Evolutionary conservation across 2,113 vertebrate species (phyloP).

Genomic region (Leuciscus idus): DNA sequence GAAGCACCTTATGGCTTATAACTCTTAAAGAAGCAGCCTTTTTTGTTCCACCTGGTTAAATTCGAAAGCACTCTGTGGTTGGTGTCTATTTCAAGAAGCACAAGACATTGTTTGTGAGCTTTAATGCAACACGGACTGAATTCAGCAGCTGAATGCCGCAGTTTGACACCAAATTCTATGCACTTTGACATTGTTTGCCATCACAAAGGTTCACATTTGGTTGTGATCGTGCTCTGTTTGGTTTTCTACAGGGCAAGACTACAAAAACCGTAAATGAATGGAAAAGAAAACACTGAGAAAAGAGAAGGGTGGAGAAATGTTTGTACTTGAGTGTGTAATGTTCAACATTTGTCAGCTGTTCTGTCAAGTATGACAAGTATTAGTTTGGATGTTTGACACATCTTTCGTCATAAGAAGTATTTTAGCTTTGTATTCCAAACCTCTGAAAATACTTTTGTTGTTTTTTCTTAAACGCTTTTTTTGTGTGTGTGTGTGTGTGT

Average conservation of each 20-base stretch:
- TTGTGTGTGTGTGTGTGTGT: too few relatives aligned
- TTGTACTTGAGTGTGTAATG: slow-evolving; percentile 47
- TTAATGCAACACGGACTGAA: neutral
- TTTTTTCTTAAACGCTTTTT: slow-evolving; percentile 11
- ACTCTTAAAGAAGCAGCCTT: neutral
- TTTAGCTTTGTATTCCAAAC: slow-evolving; percentile 17
- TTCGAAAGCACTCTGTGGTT: neutral
- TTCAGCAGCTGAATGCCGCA: neutral
- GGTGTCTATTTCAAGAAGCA: slow-evolving; percentile 12
- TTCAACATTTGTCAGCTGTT: slow-evolving; percentile 48
- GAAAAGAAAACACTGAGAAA: neutral
- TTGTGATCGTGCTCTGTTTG: neutral
- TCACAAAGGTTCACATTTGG: neutral
- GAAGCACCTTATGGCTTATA: neutral
- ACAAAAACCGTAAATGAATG: neutral
- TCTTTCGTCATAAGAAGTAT: slow-evolving; percentile 43
- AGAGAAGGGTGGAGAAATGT: neutral
- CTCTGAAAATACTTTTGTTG: slow-evolving; percentile 2
- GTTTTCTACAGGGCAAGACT: neutral
- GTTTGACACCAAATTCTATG: neutral
- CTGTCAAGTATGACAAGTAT: slow-evolving; percentile 41
- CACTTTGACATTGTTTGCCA: neutral
- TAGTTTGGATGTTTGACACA: slow-evolving; percentile 39
- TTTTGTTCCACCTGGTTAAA: slow-evolving; percentile 16
- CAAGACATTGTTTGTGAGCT: neutral